Base-by-base conservation (phyloP, 2,797 vertebrate genomes). In the Staurois parvus region DNA sequence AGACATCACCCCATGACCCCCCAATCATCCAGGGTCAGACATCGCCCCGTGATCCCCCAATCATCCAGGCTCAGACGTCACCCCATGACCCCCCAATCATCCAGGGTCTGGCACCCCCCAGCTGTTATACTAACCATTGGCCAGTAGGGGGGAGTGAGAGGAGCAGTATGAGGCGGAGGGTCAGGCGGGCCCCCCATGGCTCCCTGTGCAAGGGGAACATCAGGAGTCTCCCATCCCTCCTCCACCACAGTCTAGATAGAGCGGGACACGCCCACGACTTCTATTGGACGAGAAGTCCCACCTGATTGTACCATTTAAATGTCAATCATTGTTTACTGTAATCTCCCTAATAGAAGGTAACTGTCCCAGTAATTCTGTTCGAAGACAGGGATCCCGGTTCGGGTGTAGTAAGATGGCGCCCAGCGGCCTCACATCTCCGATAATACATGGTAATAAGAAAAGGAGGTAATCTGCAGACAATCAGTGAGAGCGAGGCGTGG, bases 181-280 rank as follows among this genome's bases (percentile, higher is more conserved):
- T 64, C 78, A 81, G 77, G 64, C n/a, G n/a, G 56, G 78, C 48
- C 67, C 37, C 28, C 28, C 85, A 81, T 81, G 52, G 12, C 45
- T 75, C 29, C 34, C 62, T 9, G 12, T n/a, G 3, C 11, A 13
- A 17, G 1, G 29, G 8, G 28, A 13, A 1, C 87, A 70, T 74
- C 48, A 7, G 59, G 10, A 11, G 13, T 48, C 45, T 48, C 45
- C 2, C 0, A 29, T 56, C n/a, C 1, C 12, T 3, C 5, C 2
- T 26, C 15, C 4, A 17, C 32, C 10, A 24, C 2, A 64, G 8
- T 32, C 4, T 13, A 72, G 69, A 37, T 17, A 17, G 1, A 34
- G 26, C 4, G 19, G 10, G 80, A 13, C 66, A 87, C 69, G 0
- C 76, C 34, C 4, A 9, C 48, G 13, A 0, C 77, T 52, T 11